phyloP scores from a whole-genome alignment of 2,113 vertebrate species.

The Parus major region DNA sequence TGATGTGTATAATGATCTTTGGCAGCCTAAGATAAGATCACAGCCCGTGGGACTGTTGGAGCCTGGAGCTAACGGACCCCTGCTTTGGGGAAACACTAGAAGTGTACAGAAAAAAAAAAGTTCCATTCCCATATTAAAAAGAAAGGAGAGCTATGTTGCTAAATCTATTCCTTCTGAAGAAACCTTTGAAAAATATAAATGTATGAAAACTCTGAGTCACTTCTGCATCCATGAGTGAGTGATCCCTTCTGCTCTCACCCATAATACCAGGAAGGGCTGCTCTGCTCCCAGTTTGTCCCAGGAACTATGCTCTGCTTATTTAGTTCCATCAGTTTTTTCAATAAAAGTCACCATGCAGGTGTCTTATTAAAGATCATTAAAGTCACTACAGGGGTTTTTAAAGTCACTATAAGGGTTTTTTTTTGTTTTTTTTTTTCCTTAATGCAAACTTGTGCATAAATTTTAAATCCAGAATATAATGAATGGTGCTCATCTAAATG shows the following conservation, averaged over 20 bases:
- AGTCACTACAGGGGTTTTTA: background rate
- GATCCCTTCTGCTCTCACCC: background rate
- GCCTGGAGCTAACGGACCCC: conserved; percentile 39
- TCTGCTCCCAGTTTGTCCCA: background rate
- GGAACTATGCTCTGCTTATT: background rate
- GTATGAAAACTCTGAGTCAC: background rate
- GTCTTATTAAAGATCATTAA: background rate
- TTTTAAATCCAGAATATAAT: background rate
- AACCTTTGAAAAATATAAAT: conserved; percentile 30
- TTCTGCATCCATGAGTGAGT: background rate
- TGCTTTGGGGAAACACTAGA: conserved; percentile 51
- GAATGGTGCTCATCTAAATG: background rate
- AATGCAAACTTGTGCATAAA: background rate
- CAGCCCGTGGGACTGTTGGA: conserved; percentile 33
- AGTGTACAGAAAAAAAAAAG: background rate
- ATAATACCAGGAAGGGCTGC: background rate
- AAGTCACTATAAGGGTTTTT: background rate
- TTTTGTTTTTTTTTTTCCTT: background rate
- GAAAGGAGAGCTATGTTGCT: background rate
- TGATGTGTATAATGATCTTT: conserved; percentile 52
- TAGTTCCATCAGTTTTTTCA: background rate
- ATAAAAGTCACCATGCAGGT: background rate
- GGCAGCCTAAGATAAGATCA: conserved; percentile 57
- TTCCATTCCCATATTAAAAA: conserved; percentile 1
- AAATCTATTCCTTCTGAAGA: conserved; percentile 42